A percentile compares a stretch with the other conserved stretches of the same genome.
Evolutionary conservation across 2,797 vertebrate species (phyloP).

Genomic region (Phrynocephalus guinanensis): DNA sequence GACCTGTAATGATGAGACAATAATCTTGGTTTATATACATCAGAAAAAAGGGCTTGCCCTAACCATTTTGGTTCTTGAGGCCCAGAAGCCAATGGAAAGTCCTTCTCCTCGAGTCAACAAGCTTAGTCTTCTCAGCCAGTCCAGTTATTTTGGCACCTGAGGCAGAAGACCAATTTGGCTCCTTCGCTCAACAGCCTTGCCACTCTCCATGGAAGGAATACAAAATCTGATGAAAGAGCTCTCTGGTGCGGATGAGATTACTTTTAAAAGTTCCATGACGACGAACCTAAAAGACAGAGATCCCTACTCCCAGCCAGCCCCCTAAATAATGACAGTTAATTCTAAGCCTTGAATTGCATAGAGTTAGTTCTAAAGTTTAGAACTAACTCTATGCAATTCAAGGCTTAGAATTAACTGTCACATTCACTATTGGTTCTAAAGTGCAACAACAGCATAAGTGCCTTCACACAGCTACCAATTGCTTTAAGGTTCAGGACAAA

Average conservation of each 20-base stretch:
- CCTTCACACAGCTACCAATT: neutral
- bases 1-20: neutral
- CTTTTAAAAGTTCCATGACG: neutral
- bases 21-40: neutral
- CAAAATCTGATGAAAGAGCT: no score
- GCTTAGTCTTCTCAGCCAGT: neutral
- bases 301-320: neutral
- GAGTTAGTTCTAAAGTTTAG: no score
- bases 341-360: neutral
- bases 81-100: neutral
- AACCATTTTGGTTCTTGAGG: neutral
- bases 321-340: neutral
- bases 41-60: neutral
- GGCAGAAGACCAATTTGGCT: neutral
- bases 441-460: neutral
- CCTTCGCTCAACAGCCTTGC: neutral
- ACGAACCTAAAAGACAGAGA: neutral
- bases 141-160: neutral
- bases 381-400: neutral
- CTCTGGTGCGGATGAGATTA: no score
- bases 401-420: neutral
- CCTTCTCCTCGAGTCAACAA: neutral
- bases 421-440: neutral
- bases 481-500: neutral
- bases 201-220: no score